Base-by-base conservation (phyloP, 23 tunicate genomes). In the Oikopleura dioica region DNA sequence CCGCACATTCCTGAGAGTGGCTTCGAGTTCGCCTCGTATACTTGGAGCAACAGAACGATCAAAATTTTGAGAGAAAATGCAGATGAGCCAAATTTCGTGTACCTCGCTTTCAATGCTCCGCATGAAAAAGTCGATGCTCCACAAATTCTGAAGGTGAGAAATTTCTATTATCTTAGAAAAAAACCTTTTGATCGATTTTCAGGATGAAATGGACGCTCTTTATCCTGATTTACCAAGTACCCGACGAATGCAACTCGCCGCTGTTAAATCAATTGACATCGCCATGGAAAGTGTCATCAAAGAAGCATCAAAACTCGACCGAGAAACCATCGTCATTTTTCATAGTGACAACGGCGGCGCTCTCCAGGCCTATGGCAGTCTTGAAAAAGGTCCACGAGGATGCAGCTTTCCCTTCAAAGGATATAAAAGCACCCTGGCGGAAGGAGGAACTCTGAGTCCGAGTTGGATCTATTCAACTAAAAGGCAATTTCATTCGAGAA, bases 311-410 rank as follows among this genome's bases (percentile, higher is more conserved):
- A 24, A 63, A 28, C 33, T 21, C 4, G 72, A 63, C 16, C 72
- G 72, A 63, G 72, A 63, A 63, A 63, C 72, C 5, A 63, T 63
- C 26, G 26, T 63, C 2, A 28, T 63, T 63, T 63, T 63, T 28
- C 72, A 63, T 28, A 16, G 32, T 63, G 72, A 63, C 72, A 63
- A 63, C 33, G 72, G 72, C 33, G 72, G 72, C 16, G 16, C 72
- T 2, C 2, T 63, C 29, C 16, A 63, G 26, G 29, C 72, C 33
- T 63, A 63, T 28, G 29, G 32, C 29, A 31, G 72, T 63, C 4
- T 12, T 21, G 72, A 23, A 2, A 31, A 63, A 31, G 72, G 72
- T 21, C 33, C 29, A 24, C 72, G 72, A 63, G 29, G 30, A 2
- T 63, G 72, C 33, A 28, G 26, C 29, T 63, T 12, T 28, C 72